These are phyloP conservation scores for Caranx ignobilis DNA, from an alignment of 2,113 vertebrate species.

Conservation along the genomic window DNA sequence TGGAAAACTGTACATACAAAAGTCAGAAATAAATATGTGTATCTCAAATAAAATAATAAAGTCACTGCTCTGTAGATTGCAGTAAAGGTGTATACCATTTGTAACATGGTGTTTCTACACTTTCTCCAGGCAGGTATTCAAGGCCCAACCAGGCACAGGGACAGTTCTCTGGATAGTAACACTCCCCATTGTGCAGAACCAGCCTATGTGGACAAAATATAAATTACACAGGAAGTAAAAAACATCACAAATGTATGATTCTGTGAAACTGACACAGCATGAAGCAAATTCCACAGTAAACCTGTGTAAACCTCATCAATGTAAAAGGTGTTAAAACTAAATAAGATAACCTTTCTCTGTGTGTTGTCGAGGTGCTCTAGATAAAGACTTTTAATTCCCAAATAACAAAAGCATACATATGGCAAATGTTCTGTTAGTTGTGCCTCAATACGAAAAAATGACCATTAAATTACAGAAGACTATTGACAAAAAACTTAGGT, in stretches of 20 bases:
- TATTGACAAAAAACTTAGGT: not conserved
- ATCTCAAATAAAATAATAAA: not conserved
- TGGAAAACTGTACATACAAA: not conserved
- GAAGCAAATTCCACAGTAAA: not conserved
- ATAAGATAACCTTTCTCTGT: conserved; percentile 1
- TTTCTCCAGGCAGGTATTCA: conserved; percentile 95
- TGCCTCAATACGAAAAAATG: not conserved
- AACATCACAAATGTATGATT: conserved; percentile 5
- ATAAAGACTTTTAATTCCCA: not conserved
- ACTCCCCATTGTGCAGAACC: conserved; percentile 93
- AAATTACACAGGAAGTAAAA: conserved; percentile 21
- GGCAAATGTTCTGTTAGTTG: not conserved
- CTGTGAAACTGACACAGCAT: not conserved
- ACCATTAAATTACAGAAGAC: conserved; percentile 16
- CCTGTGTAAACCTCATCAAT: not conserved
- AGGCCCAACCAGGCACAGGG: conserved; percentile 96
- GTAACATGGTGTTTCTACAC: conserved; percentile 93
- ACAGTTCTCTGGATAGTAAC: conserved; percentile 96
- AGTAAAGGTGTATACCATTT: conserved; percentile 87
- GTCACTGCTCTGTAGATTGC: not conserved
- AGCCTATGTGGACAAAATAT: conserved; percentile 84
- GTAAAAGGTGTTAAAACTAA: not conserved
- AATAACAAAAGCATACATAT: not conserved
- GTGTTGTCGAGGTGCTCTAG: not conserved
- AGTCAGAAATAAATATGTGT: not conserved